These are phyloP conservation scores for Yponomeuta cagnagella DNA, from an alignment of 2,888 invertebrate genomes.

Conservation along the genomic window DNA sequence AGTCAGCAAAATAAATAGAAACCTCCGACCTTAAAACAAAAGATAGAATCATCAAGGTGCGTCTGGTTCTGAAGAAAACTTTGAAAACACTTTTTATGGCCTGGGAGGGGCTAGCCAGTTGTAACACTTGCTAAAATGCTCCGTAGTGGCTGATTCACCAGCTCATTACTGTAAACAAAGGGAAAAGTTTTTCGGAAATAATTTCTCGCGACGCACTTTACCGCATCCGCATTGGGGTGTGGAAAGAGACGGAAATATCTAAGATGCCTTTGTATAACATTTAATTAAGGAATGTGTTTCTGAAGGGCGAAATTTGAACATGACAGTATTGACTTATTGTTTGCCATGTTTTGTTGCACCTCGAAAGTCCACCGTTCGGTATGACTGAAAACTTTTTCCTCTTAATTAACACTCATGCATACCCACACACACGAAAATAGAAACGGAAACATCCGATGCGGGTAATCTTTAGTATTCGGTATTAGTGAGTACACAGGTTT, in stretches of 20 bases:
- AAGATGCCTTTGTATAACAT: background rate
- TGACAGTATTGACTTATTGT: no score
- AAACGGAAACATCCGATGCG: no score
- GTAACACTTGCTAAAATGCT: background rate
- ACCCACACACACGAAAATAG: no score
- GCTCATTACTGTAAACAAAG: slow-evolving; percentile 7
- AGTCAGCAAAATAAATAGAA: background rate
- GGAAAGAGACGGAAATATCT: slow-evolving; percentile 1
- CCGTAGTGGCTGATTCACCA: slow-evolving; percentile 2
- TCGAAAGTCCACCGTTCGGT: no score
- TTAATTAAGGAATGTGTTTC: no score
- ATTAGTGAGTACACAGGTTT: no score
- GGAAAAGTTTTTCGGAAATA: slow-evolving; percentile 2
- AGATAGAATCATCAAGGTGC: slow-evolving; percentile 2
- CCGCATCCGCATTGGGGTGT: background rate
- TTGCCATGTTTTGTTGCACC: no score
- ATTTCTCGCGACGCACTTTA: slow-evolving; percentile 6
- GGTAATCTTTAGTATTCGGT: no score
- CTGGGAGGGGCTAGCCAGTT: background rate
- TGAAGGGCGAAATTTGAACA: no score
- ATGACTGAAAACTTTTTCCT: no score
- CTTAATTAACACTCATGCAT: no score
- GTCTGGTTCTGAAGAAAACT: background rate
- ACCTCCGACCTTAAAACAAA: background rate
- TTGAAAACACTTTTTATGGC: slow-evolving; percentile 2